Conservation (phyloP, 1,140 invertebrate species). For the Ceratina australensis region DNA sequence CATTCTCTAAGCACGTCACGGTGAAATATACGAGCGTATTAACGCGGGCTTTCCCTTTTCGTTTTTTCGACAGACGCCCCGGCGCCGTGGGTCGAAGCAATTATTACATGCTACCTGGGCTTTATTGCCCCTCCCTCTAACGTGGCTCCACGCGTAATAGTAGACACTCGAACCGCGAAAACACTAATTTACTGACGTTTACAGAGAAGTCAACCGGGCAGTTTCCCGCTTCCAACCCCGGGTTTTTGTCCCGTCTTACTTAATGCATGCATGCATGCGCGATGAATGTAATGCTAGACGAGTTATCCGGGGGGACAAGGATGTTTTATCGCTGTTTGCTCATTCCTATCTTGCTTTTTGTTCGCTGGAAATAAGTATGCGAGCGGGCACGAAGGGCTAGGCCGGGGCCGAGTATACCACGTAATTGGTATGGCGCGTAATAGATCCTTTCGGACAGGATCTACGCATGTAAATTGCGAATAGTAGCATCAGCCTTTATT, state of each 20-base stretch:
- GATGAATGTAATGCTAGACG: background rate
- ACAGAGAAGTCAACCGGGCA: conserved; percentile 4
- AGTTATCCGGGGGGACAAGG: conserved; percentile 9
- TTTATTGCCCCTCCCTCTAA: conserved; percentile 33
- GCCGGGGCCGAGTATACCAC: too few relatives aligned
- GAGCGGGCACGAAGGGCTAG: too few relatives aligned
- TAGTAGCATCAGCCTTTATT: too few relatives aligned
- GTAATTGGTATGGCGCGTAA: too few relatives aligned
- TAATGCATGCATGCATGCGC: background rate
- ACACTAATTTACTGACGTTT: conserved; percentile 59
- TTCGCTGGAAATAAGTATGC: too few relatives aligned
- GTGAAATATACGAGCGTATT: conserved; percentile 22
- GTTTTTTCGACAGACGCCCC: conserved; percentile 2
- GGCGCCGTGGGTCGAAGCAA: conserved; percentile 11
- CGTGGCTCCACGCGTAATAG: conserved; percentile 32
- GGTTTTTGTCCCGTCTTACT: conserved; percentile 20
- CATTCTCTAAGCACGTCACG: conserved; percentile 1
- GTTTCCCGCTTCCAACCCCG: background rate
- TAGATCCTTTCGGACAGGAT: too few relatives aligned
- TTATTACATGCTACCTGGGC: background rate
- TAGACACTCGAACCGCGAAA: conserved; percentile 51
- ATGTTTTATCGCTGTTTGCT: conserved; percentile 14
- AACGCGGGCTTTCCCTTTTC: background rate
- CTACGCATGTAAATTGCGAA: too few relatives aligned
- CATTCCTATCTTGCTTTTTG: background rate